Evolutionary conservation across 1,140 invertebrate species (phyloP).

Genomic region (Zeugodacus cucurbitae): DNA sequence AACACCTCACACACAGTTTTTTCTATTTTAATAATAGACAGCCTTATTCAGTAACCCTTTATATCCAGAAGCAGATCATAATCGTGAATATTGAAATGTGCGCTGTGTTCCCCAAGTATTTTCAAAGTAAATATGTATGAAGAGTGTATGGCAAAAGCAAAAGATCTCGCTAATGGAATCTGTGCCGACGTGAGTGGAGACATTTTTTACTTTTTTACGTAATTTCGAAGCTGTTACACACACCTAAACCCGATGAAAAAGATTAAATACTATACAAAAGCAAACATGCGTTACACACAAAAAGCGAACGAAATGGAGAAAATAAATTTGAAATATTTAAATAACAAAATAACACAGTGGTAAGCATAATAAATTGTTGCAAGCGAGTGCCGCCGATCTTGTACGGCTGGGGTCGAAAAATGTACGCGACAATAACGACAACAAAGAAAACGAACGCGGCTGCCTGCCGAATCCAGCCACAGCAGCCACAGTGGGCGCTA

Average conservation of each 20-base stretch:
- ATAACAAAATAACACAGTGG: background rate
- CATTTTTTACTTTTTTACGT: background rate
- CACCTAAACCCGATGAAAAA: background rate
- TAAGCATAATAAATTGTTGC: background rate
- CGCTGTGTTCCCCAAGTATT: too few species aligned
- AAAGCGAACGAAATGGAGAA: background rate
- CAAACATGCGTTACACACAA: background rate
- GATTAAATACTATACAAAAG: background rate
- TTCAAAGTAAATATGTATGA: background rate
- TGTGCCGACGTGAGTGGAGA: background rate
- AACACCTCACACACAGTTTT: too few species aligned
- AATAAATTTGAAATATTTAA: conserved; percentile 15
- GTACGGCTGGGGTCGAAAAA: background rate
- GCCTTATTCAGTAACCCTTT: too few species aligned
- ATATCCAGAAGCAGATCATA: too few species aligned
- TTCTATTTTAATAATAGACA: too few species aligned
- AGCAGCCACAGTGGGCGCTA: background rate
- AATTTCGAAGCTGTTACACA: background rate
- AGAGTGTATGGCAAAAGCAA: background rate
- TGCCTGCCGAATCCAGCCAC: background rate
- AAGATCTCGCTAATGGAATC: background rate
- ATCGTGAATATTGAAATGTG: too few species aligned
- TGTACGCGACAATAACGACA: background rate
- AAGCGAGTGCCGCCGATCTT: background rate
- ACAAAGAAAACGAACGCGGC: background rate